Percentiles rank a stretch among this genome's conserved stretches.
Conservation (phyloP, 2,113 vertebrate species). For the Odobenus rosmarus region DNA sequence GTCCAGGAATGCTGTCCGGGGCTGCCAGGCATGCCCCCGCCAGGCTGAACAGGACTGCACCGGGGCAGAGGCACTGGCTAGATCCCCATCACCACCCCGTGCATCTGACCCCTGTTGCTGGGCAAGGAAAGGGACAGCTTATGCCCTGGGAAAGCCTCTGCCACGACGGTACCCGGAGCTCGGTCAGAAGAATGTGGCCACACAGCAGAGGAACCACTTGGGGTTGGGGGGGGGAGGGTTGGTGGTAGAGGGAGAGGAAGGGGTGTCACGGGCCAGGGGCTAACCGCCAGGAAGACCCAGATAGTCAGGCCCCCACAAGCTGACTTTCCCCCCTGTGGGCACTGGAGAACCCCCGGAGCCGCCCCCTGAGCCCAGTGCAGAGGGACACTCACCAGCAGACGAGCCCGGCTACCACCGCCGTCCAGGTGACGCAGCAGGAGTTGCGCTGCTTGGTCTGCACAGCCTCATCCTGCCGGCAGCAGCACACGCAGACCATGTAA, state of each 20-base stretch:
- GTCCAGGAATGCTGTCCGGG: not conserved
- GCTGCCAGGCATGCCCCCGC: not conserved
- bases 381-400: conserved; percentile 92
- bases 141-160: not conserved
- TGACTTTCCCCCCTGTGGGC: not conserved
- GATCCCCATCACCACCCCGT: not conserved
- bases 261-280: rapidly evolving
- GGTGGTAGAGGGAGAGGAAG: not conserved
- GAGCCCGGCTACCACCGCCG: conserved; percentile 92
- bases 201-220: not conserved
- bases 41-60: not conserved
- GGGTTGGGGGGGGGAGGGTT: not conserved
- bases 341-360: too few species aligned
- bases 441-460: conserved; percentile 89
- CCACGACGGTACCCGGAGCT: rapidly evolving
- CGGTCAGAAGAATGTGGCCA: not conserved
- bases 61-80: rapidly evolving
- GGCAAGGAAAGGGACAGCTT: not conserved
- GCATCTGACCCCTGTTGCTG: not conserved
- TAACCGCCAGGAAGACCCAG: rapidly evolving
- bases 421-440: conserved; percentile 95
- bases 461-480: conserved; percentile 86
- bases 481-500: conserved; percentile 94
- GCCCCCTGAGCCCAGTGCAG: rapidly evolving
- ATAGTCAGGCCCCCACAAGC: not conserved